Evolutionary conservation across 2,113 vertebrate species (phyloP).

Genomic region (Salvelinus fontinalis): DNA sequence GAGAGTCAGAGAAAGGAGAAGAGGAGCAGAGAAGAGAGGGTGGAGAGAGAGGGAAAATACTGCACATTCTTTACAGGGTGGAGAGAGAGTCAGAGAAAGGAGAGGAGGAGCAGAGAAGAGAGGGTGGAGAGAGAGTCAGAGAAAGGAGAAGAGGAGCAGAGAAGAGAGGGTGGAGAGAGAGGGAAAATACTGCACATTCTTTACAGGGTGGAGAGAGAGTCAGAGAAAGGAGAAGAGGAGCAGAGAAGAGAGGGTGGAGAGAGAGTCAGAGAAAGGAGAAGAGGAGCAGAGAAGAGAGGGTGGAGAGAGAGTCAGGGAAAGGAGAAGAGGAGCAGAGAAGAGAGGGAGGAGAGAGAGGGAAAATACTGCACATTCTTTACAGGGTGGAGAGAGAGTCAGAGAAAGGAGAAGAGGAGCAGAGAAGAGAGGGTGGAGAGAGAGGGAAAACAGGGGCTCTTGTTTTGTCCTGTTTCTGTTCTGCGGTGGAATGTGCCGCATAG

Average conservation of each 20-base stretch:
- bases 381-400: background rate
- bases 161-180: constrained; percentile 6
- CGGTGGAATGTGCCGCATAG: background rate
- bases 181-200: background rate
- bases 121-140: constrained; percentile 19
- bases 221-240: no score
- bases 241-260: no score
- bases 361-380: constrained; percentile 31
- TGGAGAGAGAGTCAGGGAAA: no score
- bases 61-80: constrained; percentile 28
- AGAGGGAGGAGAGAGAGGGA: constrained; percentile 6
- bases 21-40: no score
- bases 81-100: background rate
- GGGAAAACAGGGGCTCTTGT: background rate
- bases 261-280: no score
- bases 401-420: constrained; percentile 20
- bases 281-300: no score
- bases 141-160: no score
- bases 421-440: constrained; percentile 27
- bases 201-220: no score
- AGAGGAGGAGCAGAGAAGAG: constrained; percentile 23
- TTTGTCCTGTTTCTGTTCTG: background rate
- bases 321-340: no score
- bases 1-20: no score
- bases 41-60: constrained; percentile 16